These are phyloP conservation scores for Phytoseiulus persimilis DNA, from an alignment of 2,888 invertebrate genomes.

Conservation along the genomic window DNA sequence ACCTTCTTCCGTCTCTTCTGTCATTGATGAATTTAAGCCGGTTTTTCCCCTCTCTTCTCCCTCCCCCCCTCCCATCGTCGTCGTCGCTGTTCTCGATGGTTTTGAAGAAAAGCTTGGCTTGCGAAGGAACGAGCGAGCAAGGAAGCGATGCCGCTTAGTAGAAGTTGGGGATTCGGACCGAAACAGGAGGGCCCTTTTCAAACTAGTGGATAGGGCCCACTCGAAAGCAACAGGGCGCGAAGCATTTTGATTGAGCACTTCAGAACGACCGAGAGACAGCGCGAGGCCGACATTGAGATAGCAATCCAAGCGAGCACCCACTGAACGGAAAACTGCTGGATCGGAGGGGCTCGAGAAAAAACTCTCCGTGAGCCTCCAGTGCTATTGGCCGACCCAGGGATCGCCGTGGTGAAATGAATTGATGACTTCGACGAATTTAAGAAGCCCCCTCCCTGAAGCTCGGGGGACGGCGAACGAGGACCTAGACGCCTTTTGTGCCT, in stretches of 20 bases:
- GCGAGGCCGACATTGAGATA: background rate
- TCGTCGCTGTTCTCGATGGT: background rate
- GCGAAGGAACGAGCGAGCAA: too few relatives aligned
- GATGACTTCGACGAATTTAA: too few relatives aligned
- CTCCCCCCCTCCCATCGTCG: background rate
- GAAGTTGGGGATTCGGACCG: background rate
- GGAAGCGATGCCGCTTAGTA: background rate
- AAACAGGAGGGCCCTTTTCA: background rate
- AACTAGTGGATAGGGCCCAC: background rate
- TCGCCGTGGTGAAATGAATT: too few relatives aligned
- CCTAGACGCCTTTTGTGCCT: background rate
- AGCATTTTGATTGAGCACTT: background rate
- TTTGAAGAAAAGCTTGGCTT: background rate
- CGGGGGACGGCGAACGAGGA: background rate
- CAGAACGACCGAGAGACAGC: background rate
- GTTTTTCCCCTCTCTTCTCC: background rate
- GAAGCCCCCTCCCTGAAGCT: background rate
- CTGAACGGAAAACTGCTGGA: too few relatives aligned
- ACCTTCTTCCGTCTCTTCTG: background rate
- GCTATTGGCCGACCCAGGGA: too few relatives aligned
- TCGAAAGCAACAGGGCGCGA: background rate
- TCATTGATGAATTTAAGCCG: background rate
- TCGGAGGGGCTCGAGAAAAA: too few relatives aligned
- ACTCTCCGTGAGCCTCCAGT: too few relatives aligned
- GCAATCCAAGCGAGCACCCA: too few relatives aligned